A percentile compares a stretch with the other conserved stretches of the same genome.
Conservation (phyloP, 2,797 vertebrate genomes). For the Enteromius unitaeniatus region DNA sequence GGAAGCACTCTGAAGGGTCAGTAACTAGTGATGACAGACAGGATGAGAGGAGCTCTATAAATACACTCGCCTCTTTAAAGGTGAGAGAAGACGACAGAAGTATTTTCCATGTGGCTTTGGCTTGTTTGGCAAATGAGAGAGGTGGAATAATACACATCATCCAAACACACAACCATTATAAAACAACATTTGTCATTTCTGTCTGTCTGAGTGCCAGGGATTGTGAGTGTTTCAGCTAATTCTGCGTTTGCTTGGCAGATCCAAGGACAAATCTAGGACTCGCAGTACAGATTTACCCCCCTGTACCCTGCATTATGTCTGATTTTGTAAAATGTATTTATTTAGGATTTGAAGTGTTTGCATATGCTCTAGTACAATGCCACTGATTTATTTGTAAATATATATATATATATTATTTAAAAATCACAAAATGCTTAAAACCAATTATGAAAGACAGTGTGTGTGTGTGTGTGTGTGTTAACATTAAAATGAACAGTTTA, state of each 20-base stretch:
- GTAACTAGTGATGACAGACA: conserved; percentile 37
- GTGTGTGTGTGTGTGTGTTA: too few species aligned
- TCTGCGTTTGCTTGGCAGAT: not conserved
- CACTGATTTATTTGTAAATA: not conserved
- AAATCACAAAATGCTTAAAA: not conserved
- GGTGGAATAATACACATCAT: not conserved
- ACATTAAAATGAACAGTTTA: too few species aligned
- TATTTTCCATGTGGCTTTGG: conserved; percentile 52
- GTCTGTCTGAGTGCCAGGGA: not conserved
- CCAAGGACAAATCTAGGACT: conserved; percentile 15
- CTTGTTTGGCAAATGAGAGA: conserved; percentile 40
- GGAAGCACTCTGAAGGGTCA: conserved; percentile 26
- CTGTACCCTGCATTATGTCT: not conserved
- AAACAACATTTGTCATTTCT: not conserved
- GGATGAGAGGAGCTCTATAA: conserved; percentile 49
- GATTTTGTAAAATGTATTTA: not conserved
- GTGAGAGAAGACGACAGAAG: conserved; percentile 5
- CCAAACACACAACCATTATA: not conserved
- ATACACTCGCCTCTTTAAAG: conserved; percentile 42
- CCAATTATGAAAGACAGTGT: not conserved
- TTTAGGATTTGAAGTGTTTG: not conserved
- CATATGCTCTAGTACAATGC: not conserved
- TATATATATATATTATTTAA: too few species aligned
- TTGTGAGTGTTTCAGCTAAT: not conserved
- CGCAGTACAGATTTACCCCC: not conserved